Conservation (phyloP, 2,113 vertebrate genomes). For the Lucifuga dentata region DNA sequence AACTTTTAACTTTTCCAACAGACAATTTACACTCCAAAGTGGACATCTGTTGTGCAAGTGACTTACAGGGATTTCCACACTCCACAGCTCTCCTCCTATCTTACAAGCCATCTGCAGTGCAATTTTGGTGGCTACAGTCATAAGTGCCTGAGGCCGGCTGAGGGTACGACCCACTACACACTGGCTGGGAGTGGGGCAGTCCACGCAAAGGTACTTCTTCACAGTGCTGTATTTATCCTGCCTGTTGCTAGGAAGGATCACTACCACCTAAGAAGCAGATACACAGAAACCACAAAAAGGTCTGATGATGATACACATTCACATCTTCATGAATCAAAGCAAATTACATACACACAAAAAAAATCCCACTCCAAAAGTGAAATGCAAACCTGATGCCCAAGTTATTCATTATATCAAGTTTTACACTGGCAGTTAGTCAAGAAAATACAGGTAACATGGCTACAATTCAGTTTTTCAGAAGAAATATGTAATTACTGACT, state of each 20-base stretch:
- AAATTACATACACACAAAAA: too few species aligned
- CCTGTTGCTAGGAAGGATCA: constrained; percentile 88
- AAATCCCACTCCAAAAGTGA: too few species aligned
- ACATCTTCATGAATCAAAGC: too few species aligned
- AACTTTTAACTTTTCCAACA: neutral
- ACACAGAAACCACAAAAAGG: too few species aligned
- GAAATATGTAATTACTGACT: neutral
- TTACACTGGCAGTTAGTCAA: too few species aligned
- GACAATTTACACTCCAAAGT: neutral
- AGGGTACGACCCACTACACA: constrained; percentile 91
- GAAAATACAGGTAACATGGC: too few species aligned
- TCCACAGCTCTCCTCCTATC: constrained; percentile 97
- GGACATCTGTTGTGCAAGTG: neutral
- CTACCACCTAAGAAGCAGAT: constrained; percentile 85
- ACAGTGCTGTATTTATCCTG: constrained; percentile 94
- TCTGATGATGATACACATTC: too few species aligned
- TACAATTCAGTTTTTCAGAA: too few species aligned
- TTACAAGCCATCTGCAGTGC: constrained; percentile 96
- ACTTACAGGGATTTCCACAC: constrained; percentile 93
- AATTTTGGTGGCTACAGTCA: constrained; percentile 93
- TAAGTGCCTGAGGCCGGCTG: constrained; percentile 84
- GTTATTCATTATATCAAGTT: too few species aligned
- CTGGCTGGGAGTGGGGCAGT: constrained; percentile 94
- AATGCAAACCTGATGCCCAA: too few species aligned
- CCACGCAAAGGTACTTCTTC: constrained; percentile 95